Percentiles rank a stretch among this genome's conserved stretches.
These are phyloP conservation scores for Diachrysia chrysitis DNA, from an alignment of 2,888 invertebrate species.

Conservation along the genomic window DNA sequence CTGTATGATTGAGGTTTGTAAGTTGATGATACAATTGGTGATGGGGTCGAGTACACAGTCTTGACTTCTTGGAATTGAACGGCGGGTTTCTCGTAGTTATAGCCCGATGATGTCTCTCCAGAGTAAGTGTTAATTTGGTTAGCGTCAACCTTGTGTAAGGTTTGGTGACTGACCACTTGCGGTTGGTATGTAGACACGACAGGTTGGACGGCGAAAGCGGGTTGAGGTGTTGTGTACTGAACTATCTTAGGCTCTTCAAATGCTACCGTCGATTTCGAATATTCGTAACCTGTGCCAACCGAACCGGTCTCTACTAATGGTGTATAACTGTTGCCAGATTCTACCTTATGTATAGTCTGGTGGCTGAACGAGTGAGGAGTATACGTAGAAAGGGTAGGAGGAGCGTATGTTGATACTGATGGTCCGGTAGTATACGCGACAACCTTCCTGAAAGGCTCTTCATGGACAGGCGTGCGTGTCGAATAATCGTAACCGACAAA, in stretches of 20 bases:
- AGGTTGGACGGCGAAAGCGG: conserved; percentile 66
- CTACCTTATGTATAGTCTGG: conserved; percentile 76
- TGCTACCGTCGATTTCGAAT: conserved; percentile 54
- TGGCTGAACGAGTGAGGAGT: conserved; percentile 77
- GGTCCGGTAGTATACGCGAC: conserved; percentile 84
- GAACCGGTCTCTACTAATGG: conserved; percentile 60
- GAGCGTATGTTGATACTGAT: conserved; percentile 65
- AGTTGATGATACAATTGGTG: conserved; percentile 69
- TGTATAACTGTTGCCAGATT: conserved; percentile 63
- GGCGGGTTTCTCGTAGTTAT: conserved; percentile 71
- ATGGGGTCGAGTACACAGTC: conserved; percentile 71
- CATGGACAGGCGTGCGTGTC: conserved; percentile 74
- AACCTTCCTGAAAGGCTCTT: conserved; percentile 80
- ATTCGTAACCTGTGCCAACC: conserved; percentile 59
- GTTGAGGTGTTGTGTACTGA: conserved; percentile 71
- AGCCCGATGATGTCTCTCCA: conserved; percentile 64
- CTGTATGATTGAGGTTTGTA: conserved; percentile 69
- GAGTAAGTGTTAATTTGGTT: conserved; percentile 69
- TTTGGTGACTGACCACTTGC: conserved; percentile 74
- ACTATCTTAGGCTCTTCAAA: conserved; percentile 66
- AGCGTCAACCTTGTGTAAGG: conserved; percentile 76
- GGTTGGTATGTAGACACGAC: conserved; percentile 75
- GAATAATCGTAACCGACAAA: conserved; percentile 76
- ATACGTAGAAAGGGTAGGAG: conserved; percentile 71
- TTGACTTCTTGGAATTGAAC: conserved; percentile 72